Evolutionary conservation across 2,888 invertebrate genomes (phyloP), one percentile per base, ranked within the genome.

Genomic region (Spodoptera picta): DNA sequence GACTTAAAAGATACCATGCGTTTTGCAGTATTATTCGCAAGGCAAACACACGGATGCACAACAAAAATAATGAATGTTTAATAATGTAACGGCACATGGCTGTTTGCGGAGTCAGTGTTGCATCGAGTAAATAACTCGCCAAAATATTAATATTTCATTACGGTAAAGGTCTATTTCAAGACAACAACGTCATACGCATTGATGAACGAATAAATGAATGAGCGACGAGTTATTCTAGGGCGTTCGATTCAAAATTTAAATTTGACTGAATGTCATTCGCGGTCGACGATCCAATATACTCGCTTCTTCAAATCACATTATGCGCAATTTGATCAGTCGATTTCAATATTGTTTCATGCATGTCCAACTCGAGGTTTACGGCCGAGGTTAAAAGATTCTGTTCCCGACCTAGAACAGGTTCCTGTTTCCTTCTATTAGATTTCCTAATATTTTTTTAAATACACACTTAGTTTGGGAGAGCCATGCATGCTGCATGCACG

Each of bases 191-290:
- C 73, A 73, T 66, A 68, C 52, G 62, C 56, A 63, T 65, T 60
- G 46, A 71, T 72, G 56, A 63, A 62, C 51, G 72, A 75, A 74
- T 81, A 66, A 69, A 63, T 77, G 60, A 79, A 70, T 75, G 64
- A 64, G 57, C 42, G 60, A 71, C 48, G 52, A 58, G 60, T 58
- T 65, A 53, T 70, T 70, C 63, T 56, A 61, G 67, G 62, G 71
- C 60, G 60, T 69, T 67, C 64, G 51, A 80, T 79, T 77, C 68
- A 65, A 72, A 77, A 82, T 79, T 81, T 72, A 81, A 83, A 79
- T 80, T 59, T 57, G 46, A 56, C 45, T 49, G 49, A 70, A 72
- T 77, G 72, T 69, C 70, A 68, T 67, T 49, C 19, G 46, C 67
- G 75, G 69, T 60, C 76, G 57, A 58, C 56, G 65, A 63, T 65